A percentile compares a stretch with the other conserved stretches of the same genome.
These are phyloP conservation scores for Heloderma charlesbogerti DNA, from an alignment of 2,113 vertebrate species.

Conservation along the genomic window DNA sequence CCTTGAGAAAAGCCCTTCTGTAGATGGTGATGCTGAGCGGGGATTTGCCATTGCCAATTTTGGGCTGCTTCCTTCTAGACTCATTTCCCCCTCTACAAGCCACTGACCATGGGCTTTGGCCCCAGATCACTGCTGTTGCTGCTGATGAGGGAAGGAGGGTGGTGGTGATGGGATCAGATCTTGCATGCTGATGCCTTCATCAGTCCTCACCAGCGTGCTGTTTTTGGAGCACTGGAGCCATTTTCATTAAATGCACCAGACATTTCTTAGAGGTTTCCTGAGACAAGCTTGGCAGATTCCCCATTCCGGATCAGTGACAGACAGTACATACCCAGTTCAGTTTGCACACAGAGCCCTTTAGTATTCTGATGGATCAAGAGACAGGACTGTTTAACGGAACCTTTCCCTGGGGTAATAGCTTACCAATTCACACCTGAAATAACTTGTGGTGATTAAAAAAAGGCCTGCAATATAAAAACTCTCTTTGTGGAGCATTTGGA, in stretches of 20 bases:
- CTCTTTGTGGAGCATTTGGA: rapidly evolving
- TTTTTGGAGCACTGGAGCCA: neutral
- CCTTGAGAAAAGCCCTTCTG: neutral
- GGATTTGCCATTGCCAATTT: no score
- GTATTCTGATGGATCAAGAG: neutral
- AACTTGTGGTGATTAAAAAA: rapidly evolving
- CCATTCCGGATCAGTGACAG: neutral
- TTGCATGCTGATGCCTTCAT: no score
- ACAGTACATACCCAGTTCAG: neutral
- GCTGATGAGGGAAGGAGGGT: neutral
- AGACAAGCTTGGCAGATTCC: neutral
- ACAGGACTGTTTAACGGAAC: rapidly evolving
- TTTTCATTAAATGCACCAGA: neutral
- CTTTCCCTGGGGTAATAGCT: rapidly evolving
- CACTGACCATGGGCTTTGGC: no score
- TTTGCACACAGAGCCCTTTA: neutral
- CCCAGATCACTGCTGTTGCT: neutral
- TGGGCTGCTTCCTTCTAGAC: no score
- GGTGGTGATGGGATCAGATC: neutral
- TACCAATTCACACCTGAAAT: neutral
- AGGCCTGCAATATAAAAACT: neutral
- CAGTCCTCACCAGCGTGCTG: neutral
- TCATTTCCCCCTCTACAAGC: no score
- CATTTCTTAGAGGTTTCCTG: neutral
- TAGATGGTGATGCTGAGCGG: no score